Base-by-base conservation (phyloP, 2,888 invertebrate genomes). In the Xiphydria camelus region DNA sequence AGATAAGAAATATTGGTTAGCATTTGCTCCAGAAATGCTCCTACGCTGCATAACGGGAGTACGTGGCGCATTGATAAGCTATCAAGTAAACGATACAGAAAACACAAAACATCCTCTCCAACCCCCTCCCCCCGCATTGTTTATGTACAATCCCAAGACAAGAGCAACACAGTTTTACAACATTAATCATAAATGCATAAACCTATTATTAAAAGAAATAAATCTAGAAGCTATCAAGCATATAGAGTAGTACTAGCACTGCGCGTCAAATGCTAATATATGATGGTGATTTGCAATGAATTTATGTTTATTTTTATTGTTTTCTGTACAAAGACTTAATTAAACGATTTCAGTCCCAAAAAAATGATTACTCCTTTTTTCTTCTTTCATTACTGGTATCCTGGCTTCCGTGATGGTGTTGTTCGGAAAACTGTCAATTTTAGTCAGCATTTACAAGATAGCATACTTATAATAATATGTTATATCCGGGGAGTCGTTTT, bases 291-390 rank as follows among this genome's bases (percentile, higher is more conserved):
- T 71, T 67, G 66, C 66, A 66, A 64, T 66, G 62, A 65, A 64
- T 70, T 71, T 67, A 66, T 58, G 66, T 70, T 68, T 58, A 64
- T 68, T 71, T 64, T 62, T 68, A 68, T 71, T 68, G 66, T 65
- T 73, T 69, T 65, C 65, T 71, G 71, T 70, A 72, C 65, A 71
- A 69, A 68, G 65, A 68, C 59, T 65, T 62, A 60, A 73, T 73
- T 72, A 73, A 73, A 73, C 62, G 60, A 64, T 64, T 68, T 71
- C 64, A 72, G 59, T 66, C 68, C 64, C 66, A 62, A 48, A 45
- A 49, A 37, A 47, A 32, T 45, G 21, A 36, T n/a, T 9, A 9
- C 6, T 37, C 9, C 17, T 10, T 10, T 12, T 12, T 5, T 12
- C 15, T 37, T n/a, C 19, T 38, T 20, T 23, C 21, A 26, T 47